A percentile compares a stretch with the other conserved stretches of the same genome.
These are phyloP conservation scores for Casuarius casuarius DNA, from an alignment of 2,113 vertebrate species.

Conservation along the genomic window DNA sequence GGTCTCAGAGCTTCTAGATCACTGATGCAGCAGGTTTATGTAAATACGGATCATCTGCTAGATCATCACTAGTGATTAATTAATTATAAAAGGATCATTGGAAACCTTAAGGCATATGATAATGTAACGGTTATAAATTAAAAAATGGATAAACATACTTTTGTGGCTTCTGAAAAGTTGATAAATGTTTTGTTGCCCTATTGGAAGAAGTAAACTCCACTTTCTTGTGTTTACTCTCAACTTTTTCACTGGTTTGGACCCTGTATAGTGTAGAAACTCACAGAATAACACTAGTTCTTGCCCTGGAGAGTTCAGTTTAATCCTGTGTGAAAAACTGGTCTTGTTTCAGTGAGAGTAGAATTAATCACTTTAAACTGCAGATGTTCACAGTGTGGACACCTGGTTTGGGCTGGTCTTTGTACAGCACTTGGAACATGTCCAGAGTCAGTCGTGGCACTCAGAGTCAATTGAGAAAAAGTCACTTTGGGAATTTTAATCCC, in stretches of 20 bases:
- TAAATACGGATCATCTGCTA: neutral
- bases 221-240: neutral
- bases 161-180: neutral
- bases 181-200: neutral
- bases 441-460: neutral
- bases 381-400: neutral
- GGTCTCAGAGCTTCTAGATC: neutral
- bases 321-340: neutral
- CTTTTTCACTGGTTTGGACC: neutral
- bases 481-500: neutral
- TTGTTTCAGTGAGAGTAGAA: neutral
- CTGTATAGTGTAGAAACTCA: neutral
- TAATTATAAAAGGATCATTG: neutral
- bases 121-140: neutral
- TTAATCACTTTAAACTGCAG: neutral
- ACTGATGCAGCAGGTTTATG: neutral
- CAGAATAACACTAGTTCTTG: neutral
- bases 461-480: neutral
- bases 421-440: neutral
- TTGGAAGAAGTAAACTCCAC: neutral
- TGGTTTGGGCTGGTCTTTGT: neutral
- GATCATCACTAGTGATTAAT: neutral
- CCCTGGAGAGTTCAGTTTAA: neutral
- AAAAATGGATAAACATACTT: neutral
- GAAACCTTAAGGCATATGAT: neutral